Conservation (phyloP, 2,113 vertebrate species). For the Pedionomus torquatus region DNA sequence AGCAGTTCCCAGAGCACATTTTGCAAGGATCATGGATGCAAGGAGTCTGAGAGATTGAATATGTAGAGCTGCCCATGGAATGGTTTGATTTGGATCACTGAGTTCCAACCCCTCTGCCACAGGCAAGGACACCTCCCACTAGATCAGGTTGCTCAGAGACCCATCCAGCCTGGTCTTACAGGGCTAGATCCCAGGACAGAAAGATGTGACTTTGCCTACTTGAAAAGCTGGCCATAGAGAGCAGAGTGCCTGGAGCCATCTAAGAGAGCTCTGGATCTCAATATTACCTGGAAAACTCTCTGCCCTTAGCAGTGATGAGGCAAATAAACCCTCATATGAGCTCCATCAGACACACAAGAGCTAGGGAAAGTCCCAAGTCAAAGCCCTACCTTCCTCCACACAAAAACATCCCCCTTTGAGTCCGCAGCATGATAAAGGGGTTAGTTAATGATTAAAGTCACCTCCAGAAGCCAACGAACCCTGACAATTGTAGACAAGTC, state of each 20-base stretch:
- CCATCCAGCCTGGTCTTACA: too few relatives aligned
- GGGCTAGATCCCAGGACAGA: neutral
- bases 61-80: neutral
- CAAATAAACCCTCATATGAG: neutral
- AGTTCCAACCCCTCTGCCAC: too few relatives aligned
- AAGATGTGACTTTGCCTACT: neutral
- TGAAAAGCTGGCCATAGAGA: neutral
- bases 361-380: neutral
- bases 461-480: neutral
- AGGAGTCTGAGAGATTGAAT: neutral
- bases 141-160: too few relatives aligned
- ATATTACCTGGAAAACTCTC: neutral
- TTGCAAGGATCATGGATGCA: neutral
- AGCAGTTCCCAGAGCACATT: neutral
- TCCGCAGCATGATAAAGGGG: neutral
- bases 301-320: neutral
- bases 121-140: too few relatives aligned
- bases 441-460: constrained; percentile 42
- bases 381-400: neutral
- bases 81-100: too few relatives aligned
- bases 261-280: neutral
- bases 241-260: neutral
- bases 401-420: neutral
- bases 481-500: neutral
- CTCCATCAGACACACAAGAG: neutral